Conservation (phyloP, 2,888 invertebrate species). For the Onthophagus sagittarius region DNA sequence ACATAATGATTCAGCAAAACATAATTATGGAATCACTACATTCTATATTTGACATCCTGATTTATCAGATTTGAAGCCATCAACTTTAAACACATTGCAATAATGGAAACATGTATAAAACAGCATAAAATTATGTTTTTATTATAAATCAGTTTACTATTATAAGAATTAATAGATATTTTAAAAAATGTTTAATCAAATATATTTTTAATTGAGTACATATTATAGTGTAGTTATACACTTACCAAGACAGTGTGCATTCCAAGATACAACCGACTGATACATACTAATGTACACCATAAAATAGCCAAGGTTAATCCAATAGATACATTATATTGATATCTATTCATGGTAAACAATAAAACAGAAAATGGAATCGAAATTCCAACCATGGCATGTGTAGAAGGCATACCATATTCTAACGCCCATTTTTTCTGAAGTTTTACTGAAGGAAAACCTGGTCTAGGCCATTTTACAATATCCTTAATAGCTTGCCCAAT, state of each 20-base stretch:
- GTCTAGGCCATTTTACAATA: conserved; percentile 81
- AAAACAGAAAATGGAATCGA: conserved; percentile 84
- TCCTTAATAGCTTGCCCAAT: conserved; percentile 88
- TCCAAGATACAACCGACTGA: conserved; percentile 84
- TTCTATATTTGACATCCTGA: no score
- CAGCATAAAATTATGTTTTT: no score
- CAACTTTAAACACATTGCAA: no score
- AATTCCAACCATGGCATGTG: conserved; percentile 88
- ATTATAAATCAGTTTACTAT: no score
- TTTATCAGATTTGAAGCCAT: no score
- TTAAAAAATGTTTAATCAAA: no score
- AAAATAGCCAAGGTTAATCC: conserved; percentile 58
- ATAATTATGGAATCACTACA: no score
- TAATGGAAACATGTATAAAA: no score
- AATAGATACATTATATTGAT: conserved; percentile 63
- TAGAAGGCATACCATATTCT: conserved; percentile 95
- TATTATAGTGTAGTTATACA: conserved; percentile 25
- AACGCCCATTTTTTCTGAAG: conserved; percentile 84
- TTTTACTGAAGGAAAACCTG: conserved; percentile 77
- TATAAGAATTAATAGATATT: no score
- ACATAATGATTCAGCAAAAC: no score
- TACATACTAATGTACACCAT: conserved; percentile 76
- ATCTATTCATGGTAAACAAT: conserved; percentile 74
- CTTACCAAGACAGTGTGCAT: conserved; percentile 89
- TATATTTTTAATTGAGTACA: not conserved